Evolutionary conservation across 2,888 invertebrate genomes (phyloP), one percentile per base, ranked within the genome.

Genomic region (Rhingia rostrata): DNA sequence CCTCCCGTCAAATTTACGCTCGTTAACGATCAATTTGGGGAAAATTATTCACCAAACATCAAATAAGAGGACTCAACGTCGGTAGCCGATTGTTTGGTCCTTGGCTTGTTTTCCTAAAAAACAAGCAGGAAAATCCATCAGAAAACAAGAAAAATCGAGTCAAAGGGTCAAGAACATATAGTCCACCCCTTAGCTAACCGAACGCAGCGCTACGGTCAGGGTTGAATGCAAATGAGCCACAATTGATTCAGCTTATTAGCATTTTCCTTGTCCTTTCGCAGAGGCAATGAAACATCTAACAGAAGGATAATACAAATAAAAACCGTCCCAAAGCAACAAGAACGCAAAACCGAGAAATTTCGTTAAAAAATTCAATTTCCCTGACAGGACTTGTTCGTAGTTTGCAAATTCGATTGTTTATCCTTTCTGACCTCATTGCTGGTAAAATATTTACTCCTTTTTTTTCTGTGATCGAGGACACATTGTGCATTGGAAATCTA

Each of bases 21-120:
- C 72, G 78, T 83, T 83, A 83, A 72, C 72, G 63, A 73, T 56
- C 78, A 77, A 77, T 78, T 77, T 83, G 66, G 22, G 22, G 72
- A 43, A 73, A 78, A 78, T 78, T 83, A 83, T 83, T 83, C 82
- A 72, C 77, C 72, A 77, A 77, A 82, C 72, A 72, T 77, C 72
- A 72, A 82, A 72, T 63, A 73, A 63, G 2, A 81, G 10, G 64
- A 75, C 39, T 70, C 30, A 47, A 49, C 37, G 49, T 67, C 35
- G 43, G 6, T 67, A 51, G 33, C 45, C 10, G 43, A 41, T 12
- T 14, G 37, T 9, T 9, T 4, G 10, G 22, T n/a, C 7, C 49
- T 22, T 43, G 7, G 33, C 35, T 33, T 30, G 4, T 14, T 22
- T 0, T 30, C 14, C 10, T 37, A 39, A 47, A 79, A 67, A 73